These are phyloP conservation scores for Hypothenemus hampei DNA, from an alignment of 1,140 invertebrate species.

Conservation along the genomic window DNA sequence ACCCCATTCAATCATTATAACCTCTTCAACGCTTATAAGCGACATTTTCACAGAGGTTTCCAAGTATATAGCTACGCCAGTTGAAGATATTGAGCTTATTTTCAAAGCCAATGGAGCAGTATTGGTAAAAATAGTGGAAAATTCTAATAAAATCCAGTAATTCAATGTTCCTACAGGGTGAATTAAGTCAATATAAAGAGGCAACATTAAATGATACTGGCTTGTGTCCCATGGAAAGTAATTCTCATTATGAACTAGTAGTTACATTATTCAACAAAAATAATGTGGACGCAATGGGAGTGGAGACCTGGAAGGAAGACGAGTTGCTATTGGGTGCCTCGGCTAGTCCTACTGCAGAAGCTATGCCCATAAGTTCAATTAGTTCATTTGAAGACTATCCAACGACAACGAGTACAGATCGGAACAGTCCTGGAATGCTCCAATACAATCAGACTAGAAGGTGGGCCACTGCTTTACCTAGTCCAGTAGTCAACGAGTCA, in stretches of 20 bases:
- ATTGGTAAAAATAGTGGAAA: neutral
- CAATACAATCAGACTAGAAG: conserved; percentile 3
- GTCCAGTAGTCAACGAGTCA: conserved; percentile 22
- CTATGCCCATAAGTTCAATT: conserved; percentile 27
- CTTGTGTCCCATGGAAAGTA: conserved; percentile 35
- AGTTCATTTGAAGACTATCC: conserved; percentile 14
- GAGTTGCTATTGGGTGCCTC: conserved; percentile 52
- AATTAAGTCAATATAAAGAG: conserved; percentile 43
- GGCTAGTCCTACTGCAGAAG: conserved; percentile 51
- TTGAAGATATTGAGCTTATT: too few species aligned
- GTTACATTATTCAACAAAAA: conserved; percentile 36
- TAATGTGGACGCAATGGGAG: conserved; percentile 33
- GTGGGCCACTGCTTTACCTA: conserved; percentile 13
- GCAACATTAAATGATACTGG: conserved; percentile 47
- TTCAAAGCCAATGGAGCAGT: too few species aligned
- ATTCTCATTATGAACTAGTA: conserved; percentile 21
- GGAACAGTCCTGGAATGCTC: neutral
- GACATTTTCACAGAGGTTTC: neutral
- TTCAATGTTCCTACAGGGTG: conserved; percentile 40
- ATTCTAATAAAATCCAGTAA: neutral
- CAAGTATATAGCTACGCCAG: too few species aligned
- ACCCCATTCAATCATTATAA: neutral
- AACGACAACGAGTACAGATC: neutral
- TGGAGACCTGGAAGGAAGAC: conserved; percentile 45
- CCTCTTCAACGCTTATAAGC: neutral